Conservation (phyloP, 2,888 invertebrate genomes). For the Amaurobius ferox region DNA sequence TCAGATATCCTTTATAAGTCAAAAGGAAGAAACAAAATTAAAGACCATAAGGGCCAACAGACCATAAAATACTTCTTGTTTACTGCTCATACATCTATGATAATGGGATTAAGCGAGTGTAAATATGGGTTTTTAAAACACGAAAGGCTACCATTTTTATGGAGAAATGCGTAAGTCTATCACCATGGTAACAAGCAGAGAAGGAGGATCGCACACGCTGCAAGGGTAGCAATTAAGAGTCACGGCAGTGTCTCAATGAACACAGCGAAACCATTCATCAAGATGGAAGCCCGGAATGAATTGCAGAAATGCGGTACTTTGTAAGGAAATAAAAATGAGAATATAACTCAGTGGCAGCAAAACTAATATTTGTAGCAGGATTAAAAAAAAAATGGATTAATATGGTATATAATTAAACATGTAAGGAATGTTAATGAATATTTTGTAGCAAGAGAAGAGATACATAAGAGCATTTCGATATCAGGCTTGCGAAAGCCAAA, state of each 20-base stretch:
- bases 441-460: too few relatives aligned
- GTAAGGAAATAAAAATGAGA: too few relatives aligned
- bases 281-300: not conserved
- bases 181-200: constrained; percentile 17
- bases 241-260: not conserved
- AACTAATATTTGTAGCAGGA: too few relatives aligned
- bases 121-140: not conserved
- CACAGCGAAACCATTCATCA: constrained; percentile 7
- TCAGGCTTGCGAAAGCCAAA: too few relatives aligned
- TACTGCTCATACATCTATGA: constrained; percentile 7
- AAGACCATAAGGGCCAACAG: not conserved
- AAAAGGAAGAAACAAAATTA: not conserved
- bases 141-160: not conserved
- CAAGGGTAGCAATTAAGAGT: constrained; percentile 4
- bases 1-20: too few relatives aligned
- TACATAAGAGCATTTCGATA: too few relatives aligned
- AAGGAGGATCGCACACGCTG: not conserved
- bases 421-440: too few relatives aligned
- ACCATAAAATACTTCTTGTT: not conserved
- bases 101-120: constrained; percentile 2
- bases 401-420: too few relatives aligned
- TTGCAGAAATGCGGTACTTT: not conserved
- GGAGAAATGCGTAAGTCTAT: not conserved
- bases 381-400: too few relatives aligned
- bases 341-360: too few relatives aligned